These are phyloP conservation scores for Notodonta dromedarius DNA, from an alignment of 2,888 invertebrate species.

Conservation along the genomic window DNA sequence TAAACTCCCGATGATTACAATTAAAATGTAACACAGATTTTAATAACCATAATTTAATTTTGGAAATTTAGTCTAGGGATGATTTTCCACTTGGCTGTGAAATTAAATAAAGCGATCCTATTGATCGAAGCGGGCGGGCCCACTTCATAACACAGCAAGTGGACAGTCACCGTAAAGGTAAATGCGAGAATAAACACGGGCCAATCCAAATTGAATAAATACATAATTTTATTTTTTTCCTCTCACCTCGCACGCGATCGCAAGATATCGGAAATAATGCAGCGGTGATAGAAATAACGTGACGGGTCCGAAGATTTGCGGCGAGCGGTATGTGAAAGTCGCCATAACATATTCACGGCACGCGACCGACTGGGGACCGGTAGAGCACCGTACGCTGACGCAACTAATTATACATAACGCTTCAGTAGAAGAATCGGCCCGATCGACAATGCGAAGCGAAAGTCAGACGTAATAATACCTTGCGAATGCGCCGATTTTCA, in stretches of 20 bases:
- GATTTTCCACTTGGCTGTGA: no score
- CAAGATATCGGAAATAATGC: constrained; percentile 4
- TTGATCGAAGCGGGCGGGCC: no score
- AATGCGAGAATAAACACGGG: no score
- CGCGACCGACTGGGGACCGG: constrained; percentile 63
- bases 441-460: constrained; percentile 60
- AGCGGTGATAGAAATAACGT: neutral
- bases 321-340: constrained; percentile 71
- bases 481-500: constrained; percentile 30
- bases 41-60: no score
- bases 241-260: constrained; percentile 1
- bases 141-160: no score
- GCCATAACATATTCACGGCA: constrained; percentile 73
- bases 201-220: neutral
- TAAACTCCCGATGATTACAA: neutral
- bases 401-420: constrained; percentile 77
- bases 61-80: no score
- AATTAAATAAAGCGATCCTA: no score
- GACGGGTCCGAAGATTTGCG: constrained; percentile 56
- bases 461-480: constrained; percentile 65
- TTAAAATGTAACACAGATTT: no score
- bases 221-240: constrained; percentile 1
- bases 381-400: constrained; percentile 71
- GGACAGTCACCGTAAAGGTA: no score
- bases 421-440: constrained; percentile 60